These are phyloP conservation scores for Alloscopus bannaensis DNA, from an alignment of 2,888 invertebrate species.

Conservation along the genomic window DNA sequence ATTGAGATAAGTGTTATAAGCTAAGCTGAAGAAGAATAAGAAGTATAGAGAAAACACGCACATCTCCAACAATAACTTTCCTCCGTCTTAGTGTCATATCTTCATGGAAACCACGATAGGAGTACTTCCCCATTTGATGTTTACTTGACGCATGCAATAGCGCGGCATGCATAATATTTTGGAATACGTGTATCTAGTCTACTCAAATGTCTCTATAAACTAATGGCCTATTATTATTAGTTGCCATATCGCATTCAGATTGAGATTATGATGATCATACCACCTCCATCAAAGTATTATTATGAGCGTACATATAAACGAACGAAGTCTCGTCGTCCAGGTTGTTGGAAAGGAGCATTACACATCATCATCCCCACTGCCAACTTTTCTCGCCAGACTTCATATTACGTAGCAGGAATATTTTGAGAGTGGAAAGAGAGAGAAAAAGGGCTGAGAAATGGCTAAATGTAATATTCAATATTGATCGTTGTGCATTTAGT, in stretches of 20 bases:
- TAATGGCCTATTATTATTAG: constrained; percentile 42
- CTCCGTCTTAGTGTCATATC: too few relatives aligned
- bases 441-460: constrained; percentile 2
- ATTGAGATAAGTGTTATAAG: constrained; percentile 41
- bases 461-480: constrained; percentile 17
- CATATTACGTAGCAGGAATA: background rate
- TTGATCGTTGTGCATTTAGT: constrained; percentile 14
- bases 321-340: too few relatives aligned
- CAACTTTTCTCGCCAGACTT: background rate
- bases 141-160: background rate
- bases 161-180: background rate
- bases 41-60: background rate
- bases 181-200: background rate
- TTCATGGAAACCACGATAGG: too few relatives aligned
- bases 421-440: background rate
- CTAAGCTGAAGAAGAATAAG: background rate
- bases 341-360: too few relatives aligned
- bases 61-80: too few relatives aligned
- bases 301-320: too few relatives aligned
- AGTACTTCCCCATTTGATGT: background rate
- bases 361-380: constrained; percentile 11
- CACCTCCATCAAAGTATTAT: too few relatives aligned
- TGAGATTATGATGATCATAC: constrained; percentile 46
- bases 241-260: constrained; percentile 40
- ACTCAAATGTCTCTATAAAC: background rate